These are phyloP conservation scores for Cyclura pinguis DNA, from an alignment of 2,797 vertebrate species.

Conservation along the genomic window DNA sequence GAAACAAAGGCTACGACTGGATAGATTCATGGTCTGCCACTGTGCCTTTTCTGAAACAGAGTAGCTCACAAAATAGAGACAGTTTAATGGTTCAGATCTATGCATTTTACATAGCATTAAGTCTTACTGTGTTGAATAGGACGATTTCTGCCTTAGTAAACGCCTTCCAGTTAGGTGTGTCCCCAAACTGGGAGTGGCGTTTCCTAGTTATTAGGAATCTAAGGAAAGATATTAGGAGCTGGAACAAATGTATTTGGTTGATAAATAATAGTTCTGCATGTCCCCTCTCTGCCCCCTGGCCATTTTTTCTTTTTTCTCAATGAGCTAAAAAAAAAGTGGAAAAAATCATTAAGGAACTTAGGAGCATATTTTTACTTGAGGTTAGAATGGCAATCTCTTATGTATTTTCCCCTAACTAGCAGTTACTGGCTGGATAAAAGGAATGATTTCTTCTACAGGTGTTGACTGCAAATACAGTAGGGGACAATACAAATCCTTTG, in stretches of 20 bases:
- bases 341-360: background rate
- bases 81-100: background rate
- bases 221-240: constrained; percentile 10
- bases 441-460: background rate
- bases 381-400: background rate
- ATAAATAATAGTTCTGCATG: background rate
- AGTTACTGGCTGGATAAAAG: background rate
- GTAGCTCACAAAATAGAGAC: background rate
- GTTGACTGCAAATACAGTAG: background rate
- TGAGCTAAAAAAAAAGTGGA: too few relatives aligned
- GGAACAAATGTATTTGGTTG: background rate
- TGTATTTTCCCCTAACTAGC: background rate
- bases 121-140: background rate
- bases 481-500: background rate
- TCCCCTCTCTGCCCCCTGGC: background rate
- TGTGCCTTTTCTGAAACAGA: background rate
- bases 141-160: too few relatives aligned
- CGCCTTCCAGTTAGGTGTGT: too few relatives aligned
- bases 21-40: background rate
- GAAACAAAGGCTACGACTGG: background rate
- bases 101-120: background rate
- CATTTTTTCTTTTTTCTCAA: background rate
- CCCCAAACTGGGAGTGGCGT: background rate
- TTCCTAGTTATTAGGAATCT: constrained; percentile 26
- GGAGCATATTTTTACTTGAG: background rate